Conservation (phyloP, 2,113 vertebrate species). For the Dendropsophus ebraccatus region DNA sequence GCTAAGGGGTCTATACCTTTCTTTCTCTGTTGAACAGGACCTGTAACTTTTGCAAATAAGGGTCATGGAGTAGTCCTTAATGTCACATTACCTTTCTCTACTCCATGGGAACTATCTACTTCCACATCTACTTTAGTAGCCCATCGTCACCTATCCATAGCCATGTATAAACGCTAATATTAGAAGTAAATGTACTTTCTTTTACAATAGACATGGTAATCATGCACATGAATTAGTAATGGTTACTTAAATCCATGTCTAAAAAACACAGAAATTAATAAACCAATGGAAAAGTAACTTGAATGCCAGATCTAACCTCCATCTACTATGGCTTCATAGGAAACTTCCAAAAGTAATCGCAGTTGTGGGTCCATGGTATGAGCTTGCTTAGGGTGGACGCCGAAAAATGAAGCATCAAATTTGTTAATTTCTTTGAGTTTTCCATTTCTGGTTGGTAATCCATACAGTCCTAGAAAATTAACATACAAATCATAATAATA, state of each 20-base stretch:
- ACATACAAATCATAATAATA: background rate
- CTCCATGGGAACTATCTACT: too few species aligned
- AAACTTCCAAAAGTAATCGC: slow-evolving; percentile 87
- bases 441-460: slow-evolving; percentile 87
- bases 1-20: background rate
- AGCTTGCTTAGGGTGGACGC: slow-evolving; percentile 91
- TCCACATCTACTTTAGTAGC: too few species aligned
- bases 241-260: background rate
- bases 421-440: slow-evolving; percentile 93
- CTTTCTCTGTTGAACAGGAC: too few species aligned
- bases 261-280: background rate
- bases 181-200: background rate
- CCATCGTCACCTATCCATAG: too few species aligned
- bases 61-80: background rate
- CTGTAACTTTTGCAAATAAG: background rate
- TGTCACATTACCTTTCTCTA: background rate
- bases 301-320: slow-evolving; percentile 75
- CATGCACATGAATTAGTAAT: too few species aligned
- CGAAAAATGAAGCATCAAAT: slow-evolving; percentile 94
- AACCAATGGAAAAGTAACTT: background rate
- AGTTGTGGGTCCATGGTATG: slow-evolving; percentile 98
- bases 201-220: too few species aligned
- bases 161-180: too few species aligned
- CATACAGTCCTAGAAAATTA: slow-evolving; percentile 81
- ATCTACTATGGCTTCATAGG: slow-evolving; percentile 93